Evolutionary conservation across 2,113 vertebrate species (phyloP), one percentile per base, ranked within the genome.

Genomic region (Myotis lucifugus): DNA sequence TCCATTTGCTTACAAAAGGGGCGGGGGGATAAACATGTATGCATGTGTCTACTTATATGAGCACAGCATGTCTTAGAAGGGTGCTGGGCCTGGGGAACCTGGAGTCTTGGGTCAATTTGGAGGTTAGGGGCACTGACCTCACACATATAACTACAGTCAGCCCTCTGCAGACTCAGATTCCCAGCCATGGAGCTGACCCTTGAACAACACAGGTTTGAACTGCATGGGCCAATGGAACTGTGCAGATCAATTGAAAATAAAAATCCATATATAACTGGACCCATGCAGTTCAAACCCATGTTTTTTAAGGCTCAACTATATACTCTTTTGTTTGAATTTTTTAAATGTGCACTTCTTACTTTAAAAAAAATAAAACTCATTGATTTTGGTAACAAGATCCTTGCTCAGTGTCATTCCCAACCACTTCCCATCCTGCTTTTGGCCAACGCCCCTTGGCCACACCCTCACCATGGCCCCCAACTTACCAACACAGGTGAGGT

Each of bases 401-500:
- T 18, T 2, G 15, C 29, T 74, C 52, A 37, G 29, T 7, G 18
- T 85, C 66, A 67, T 82, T 34, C 9, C 48, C 17, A 67, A 42
- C 3, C 37, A 34, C 21, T 1, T 32, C 46, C n/a, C n/a, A 52
- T 6, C 52, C 46, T 13, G 8, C 19, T 37, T 56, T 23, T n/a
- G 52, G 37, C 66, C 3, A 10, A 64, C 37, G 27, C 7, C 25
- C 56, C 3, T 14, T 42, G 56, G 88, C 29, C 70, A 88, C 5
- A 13, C 21, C 37, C 52, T 17, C 42, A 21, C 23, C 52, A 10
- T 2, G 15, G 3, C 69, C 21, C 34, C 77, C 0, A 4, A 96
- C 99, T 98, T 98, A 99, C 99, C 99, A 27, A 99, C 96, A 0
- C 99, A 99, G 85, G 99, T 99, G 91, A 99, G 97, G 95, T 99